These are phyloP conservation scores for Meloidogyne floridensis DNA, from an alignment of 1,140 invertebrate genomes.

Conservation along the genomic window DNA sequence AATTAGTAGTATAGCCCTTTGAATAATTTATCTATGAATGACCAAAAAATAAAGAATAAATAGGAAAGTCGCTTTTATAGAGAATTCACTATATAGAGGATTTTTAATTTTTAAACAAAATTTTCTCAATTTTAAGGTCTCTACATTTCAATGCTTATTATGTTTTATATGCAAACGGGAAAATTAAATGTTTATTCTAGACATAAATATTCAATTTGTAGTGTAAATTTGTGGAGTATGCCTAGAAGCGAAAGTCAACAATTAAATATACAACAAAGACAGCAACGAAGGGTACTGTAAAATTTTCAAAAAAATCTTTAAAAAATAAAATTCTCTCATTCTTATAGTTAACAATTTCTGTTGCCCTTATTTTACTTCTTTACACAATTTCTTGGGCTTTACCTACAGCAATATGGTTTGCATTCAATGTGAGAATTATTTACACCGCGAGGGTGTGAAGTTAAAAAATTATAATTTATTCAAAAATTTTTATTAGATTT, in stretches of 20 bases:
- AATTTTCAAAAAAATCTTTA: neutral
- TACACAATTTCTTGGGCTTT: conserved; percentile 9
- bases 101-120: too few species aligned
- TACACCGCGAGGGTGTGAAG: neutral
- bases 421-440: conserved; percentile 9
- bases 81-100: too few species aligned
- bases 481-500: neutral
- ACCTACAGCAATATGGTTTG: conserved; percentile 18
- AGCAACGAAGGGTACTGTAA: neutral
- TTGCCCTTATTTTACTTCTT: conserved; percentile 10
- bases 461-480: neutral
- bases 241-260: conserved; percentile 12
- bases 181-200: neutral
- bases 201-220: neutral
- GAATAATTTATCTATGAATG: too few species aligned
- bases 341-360: conserved; percentile 3
- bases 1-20: too few species aligned
- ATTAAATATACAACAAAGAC: conserved; percentile 3
- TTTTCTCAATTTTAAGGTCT: neutral
- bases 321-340: neutral
- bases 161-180: conserved; percentile 8
- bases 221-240: neutral
- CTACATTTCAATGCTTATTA: conserved; percentile 10
- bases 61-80: too few species aligned
- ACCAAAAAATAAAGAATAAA: too few species aligned